Evolutionary conservation across 2,113 vertebrate species (phyloP).

Genomic region (Oreochromis tanganicae): DNA sequence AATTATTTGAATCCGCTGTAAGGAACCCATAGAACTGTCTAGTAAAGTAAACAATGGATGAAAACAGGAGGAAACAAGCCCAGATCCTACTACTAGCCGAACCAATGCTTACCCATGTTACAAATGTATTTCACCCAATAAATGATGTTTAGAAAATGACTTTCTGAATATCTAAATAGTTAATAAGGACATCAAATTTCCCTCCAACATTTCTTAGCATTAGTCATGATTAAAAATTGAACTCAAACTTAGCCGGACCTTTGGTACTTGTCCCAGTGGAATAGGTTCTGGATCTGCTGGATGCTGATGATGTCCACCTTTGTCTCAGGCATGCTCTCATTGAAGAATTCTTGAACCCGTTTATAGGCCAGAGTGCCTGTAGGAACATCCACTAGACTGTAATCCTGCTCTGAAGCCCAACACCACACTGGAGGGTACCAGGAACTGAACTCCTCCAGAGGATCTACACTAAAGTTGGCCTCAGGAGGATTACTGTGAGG

Average conservation of each 20-base stretch:
- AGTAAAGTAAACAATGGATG: neutral
- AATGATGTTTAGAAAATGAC: neutral
- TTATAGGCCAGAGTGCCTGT: neutral
- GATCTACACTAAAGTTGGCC: constrained; percentile 39
- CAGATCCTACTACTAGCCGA: neutral
- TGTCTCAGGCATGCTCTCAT: constrained; percentile 28
- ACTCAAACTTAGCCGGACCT: constrained; percentile 19
- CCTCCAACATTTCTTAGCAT: neutral
- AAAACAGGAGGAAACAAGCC: neutral
- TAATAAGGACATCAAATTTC: neutral
- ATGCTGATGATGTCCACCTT: constrained; percentile 41
- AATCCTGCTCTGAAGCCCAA: constrained; percentile 1
- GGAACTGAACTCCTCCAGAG: constrained; percentile 45
- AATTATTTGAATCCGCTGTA: neutral
- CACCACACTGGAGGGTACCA: constrained; percentile 62
- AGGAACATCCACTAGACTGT: constrained; percentile 35
- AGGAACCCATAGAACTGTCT: neutral
- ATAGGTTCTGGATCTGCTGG: constrained; percentile 59
- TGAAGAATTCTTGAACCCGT: constrained; percentile 25
- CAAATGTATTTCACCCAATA: neutral
- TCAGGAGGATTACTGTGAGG: neutral
- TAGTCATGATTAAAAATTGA: neutral
- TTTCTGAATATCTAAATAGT: neutral
- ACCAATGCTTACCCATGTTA: neutral
- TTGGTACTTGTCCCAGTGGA: constrained; percentile 66